Evolutionary conservation across 2,797 vertebrate genomes (phyloP).

Genomic region (Eulemur rubriventer): DNA sequence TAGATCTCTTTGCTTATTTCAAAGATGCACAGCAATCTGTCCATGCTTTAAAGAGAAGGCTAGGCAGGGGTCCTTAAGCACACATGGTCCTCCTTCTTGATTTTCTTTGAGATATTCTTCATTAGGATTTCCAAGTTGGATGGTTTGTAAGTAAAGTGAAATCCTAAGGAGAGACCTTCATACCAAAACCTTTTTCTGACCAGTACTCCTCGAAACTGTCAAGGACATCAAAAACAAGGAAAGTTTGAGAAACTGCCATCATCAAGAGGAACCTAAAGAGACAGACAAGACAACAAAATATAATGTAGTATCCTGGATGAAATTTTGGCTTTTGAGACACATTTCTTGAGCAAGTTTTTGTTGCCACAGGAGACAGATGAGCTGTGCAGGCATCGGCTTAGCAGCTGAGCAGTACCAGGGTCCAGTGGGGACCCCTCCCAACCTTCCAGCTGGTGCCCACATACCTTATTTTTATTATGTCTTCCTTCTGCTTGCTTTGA

Average conservation of each 20-base stretch:
- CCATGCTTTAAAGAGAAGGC: conserved; percentile 84
- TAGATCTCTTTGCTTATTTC: conserved; percentile 84
- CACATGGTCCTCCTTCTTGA: conserved; percentile 79
- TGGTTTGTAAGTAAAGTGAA: conserved; percentile 63
- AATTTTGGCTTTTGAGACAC: background rate
- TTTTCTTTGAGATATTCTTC: conserved; percentile 72
- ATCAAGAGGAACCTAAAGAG: background rate
- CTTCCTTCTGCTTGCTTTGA: background rate
- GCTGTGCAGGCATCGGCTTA: background rate
- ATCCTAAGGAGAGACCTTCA: conserved; percentile 76
- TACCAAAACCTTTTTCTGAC: conserved; percentile 88
- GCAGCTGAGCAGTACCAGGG: background rate
- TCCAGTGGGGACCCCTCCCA: background rate
- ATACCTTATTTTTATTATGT: background rate
- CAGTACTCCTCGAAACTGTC: background rate
- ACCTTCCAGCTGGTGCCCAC: background rate
- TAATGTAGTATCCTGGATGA: background rate
- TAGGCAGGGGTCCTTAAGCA: conserved; percentile 81
- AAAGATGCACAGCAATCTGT: conserved; percentile 79
- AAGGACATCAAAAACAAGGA: background rate
- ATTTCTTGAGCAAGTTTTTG: background rate
- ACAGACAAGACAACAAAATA: background rate
- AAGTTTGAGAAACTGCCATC: background rate
- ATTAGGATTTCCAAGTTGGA: conserved; percentile 40
- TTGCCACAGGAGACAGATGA: background rate